Conservation (phyloP, 2,113 vertebrate species). For the Burhinus oedicnemus region DNA sequence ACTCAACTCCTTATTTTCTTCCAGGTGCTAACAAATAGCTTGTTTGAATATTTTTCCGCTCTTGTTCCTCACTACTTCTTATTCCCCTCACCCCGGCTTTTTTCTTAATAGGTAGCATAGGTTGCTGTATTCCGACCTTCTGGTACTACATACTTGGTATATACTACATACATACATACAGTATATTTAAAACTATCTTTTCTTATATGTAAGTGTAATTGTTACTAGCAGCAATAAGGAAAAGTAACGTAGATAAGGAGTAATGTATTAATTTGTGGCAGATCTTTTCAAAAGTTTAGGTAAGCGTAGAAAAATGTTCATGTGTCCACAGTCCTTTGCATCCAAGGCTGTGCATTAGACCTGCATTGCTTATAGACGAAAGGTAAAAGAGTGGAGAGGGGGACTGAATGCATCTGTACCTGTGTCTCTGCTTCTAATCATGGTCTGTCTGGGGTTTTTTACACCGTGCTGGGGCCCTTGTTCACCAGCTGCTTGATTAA, state of each 20-base stretch:
- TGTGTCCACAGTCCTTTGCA: background rate
- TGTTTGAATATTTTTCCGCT: slow-evolving; percentile 24
- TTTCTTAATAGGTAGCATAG: background rate
- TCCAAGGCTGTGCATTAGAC: background rate
- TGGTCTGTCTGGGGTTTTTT: background rate
- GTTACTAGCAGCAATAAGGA: background rate
- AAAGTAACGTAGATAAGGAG: background rate
- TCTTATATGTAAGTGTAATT: background rate
- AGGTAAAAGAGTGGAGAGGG: background rate
- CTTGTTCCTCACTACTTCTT: background rate
- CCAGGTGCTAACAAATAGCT: slow-evolving; percentile 27
- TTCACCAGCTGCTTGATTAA: background rate
- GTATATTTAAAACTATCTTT: background rate
- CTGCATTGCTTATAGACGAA: background rate
- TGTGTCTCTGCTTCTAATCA: background rate
- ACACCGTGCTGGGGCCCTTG: background rate
- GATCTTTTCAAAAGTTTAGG: background rate
- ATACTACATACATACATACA: no score
- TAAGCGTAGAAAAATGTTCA: background rate
- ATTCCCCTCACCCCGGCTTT: background rate
- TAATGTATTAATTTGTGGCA: background rate
- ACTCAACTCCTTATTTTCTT: slow-evolving; percentile 32
- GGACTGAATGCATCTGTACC: background rate
- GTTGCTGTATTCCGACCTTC: background rate
- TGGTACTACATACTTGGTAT: background rate